Base-by-base conservation (phyloP, 2,797 vertebrate genomes). In the Aldrovandia affinis region DNA sequence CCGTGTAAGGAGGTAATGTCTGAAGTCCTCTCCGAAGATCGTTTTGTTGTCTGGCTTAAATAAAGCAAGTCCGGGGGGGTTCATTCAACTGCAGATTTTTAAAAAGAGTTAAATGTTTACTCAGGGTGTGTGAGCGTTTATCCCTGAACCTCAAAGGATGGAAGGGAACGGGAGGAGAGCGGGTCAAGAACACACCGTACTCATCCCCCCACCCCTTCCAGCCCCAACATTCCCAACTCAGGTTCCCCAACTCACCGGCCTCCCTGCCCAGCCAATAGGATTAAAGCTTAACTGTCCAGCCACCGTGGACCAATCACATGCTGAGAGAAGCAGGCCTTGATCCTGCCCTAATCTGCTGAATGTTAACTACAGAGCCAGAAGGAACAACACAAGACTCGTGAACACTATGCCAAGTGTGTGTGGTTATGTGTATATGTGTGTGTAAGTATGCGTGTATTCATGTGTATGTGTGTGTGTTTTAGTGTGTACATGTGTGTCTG, bases 231-330 rank as follows among this genome's bases (percentile, higher is more conserved):
- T n/a, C n/a, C n/a, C n/a, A n/a, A n/a, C n/a, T n/a, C n/a, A n/a
- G n/a, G n/a, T n/a, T 20, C 44, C 20, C 52, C 90, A 87, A 84
- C 33, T 78, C 86, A 59, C 54, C 75, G 84, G 87, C 47, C 63
- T 10, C 14, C 8, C 63, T 65, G 63, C n/a, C 63, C 63, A 39
- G 59, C 88, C 90, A 91, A 89, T 92, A 59, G 90, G 90, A 94
- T 94, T 93, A 94, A 57, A 89, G 88, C 86, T 91, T 91, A 93
- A 91, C 87, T 90, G 90, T 88, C 88, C 89, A 91, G 89, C 91
- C 92, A 93, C 88, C 89, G 89, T 87, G 83, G 88, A 88, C 86
- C 89, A 86, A 87, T 88, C 86, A 89, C 83, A 89, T 87, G 86
- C 86, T 86, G 84, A 91, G 87, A 86, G 85, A 86, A 89, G 87